Evolutionary conservation across 1,140 invertebrate genomes (phyloP).

Genomic region (Sitodiplosis mosellana): DNA sequence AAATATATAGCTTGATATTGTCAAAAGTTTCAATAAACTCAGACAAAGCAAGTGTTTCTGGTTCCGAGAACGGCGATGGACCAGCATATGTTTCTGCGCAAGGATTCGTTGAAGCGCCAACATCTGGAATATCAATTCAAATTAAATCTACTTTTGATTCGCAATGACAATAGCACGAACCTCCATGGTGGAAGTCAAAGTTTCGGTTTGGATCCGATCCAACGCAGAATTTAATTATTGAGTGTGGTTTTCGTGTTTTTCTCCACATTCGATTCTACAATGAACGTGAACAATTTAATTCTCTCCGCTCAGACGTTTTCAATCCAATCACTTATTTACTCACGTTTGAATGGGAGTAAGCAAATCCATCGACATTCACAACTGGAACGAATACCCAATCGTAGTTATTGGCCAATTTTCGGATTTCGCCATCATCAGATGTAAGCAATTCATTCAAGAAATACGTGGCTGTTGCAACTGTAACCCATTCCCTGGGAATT

Average conservation of each 20-base stretch:
- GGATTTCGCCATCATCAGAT: slow-evolving; percentile 22
- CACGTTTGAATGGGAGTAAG: slow-evolving; percentile 30
- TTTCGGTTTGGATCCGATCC: slow-evolving; percentile 53
- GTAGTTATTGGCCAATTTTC: slow-evolving; percentile 31
- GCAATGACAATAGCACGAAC: slow-evolving; percentile 13
- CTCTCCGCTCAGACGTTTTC: too few species aligned
- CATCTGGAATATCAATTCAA: slow-evolving; percentile 3
- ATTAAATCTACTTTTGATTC: too few species aligned
- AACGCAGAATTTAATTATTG: slow-evolving; percentile 21
- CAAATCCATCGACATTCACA: slow-evolving; percentile 51
- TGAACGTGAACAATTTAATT: background rate
- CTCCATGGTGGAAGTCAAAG: slow-evolving; percentile 45
- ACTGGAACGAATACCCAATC: slow-evolving; percentile 57
- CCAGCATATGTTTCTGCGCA: slow-evolving; percentile 41
- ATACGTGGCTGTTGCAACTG: slow-evolving; percentile 38
- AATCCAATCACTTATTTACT: background rate
- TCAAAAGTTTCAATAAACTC: slow-evolving; percentile 22
- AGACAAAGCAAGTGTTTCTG: slow-evolving; percentile 32
- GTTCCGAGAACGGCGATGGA: slow-evolving; percentile 35
- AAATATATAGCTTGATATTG: slow-evolving; percentile 25
- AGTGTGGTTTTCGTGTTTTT: slow-evolving; percentile 35
- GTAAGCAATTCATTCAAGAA: slow-evolving; percentile 37
- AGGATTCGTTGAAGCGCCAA: slow-evolving; percentile 32
- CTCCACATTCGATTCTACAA: slow-evolving; percentile 36
- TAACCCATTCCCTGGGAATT: slow-evolving; percentile 49